These are phyloP conservation scores for Dendropsophus ebraccatus DNA, from an alignment of 2,113 vertebrate species.

Conservation along the genomic window DNA sequence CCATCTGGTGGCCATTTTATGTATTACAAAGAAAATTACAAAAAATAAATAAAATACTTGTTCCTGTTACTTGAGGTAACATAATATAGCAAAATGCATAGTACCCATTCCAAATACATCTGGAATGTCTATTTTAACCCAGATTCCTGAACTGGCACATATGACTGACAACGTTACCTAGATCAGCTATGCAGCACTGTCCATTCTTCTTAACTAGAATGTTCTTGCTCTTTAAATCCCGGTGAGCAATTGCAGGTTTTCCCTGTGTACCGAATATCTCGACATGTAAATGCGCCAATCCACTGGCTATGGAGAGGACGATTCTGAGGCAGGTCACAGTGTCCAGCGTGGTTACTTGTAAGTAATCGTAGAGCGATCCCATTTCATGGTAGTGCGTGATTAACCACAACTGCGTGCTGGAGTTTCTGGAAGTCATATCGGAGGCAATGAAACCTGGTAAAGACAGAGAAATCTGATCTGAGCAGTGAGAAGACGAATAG, in stretches of 20 bases:
- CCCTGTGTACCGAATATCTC: conserved; percentile 99
- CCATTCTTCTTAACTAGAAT: conserved; percentile 96
- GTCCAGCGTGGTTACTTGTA: conserved; percentile 93
- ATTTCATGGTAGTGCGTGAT: conserved; percentile 98
- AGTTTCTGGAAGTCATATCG: conserved; percentile 98
- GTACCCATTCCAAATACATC: neutral
- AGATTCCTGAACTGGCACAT: neutral
- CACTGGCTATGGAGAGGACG: conserved; percentile 92
- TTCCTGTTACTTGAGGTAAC: no score
- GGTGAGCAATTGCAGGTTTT: conserved; percentile 94
- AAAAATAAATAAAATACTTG: no score
- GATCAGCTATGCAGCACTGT: conserved; percentile 97
- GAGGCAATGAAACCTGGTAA: conserved; percentile 92
- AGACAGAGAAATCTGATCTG: no score
- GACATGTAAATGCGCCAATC: conserved; percentile 92
- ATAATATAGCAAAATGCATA: neutral
- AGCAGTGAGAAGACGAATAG: neutral
- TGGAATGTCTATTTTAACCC: no score
- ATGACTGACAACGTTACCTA: conserved; percentile 76
- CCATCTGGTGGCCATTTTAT: neutral
- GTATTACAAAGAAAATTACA: neutral
- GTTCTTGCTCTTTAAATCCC: conserved; percentile 98
- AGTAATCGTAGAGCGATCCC: conserved; percentile 96
- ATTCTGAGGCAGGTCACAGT: conserved; percentile 89
- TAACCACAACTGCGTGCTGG: conserved; percentile 96